Base-by-base conservation (phyloP, 1,140 invertebrate genomes). In the Meteorus sp. region DNA sequence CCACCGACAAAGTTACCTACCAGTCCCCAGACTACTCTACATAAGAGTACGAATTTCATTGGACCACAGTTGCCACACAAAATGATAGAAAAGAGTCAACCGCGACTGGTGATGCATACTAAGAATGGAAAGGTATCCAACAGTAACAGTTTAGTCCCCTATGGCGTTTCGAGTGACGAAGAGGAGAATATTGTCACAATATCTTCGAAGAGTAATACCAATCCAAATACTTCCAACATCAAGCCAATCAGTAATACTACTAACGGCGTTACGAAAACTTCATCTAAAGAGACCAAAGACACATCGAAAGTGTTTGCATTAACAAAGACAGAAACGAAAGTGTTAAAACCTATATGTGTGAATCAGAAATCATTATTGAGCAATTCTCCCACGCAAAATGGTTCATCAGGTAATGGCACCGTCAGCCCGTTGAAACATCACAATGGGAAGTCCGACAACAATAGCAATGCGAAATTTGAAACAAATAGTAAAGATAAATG, bases 131-230 rank as follows among this genome's bases (percentile, higher is more conserved):
- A 77, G 45, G 55, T 70, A n/a, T 41, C 64, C 4, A 77, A 68
- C 55, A 73, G 70, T 5, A 73, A 65, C 15, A 77, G 77, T 65
- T 61, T 80, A 5, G 78, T 80, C 7, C 77, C 78, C 1, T 80
- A 80, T n/a, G 77, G 77, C 3, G 76, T 73, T 6, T 79, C 78
- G 0, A 80, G 78, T 15, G 78, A 80, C 19, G 77, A 80, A 9
- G 77, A 78, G 5, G 77, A 78, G 1, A 63, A 41, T 35, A 7
- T 13, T 1, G 17, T 37, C 8, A 22, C 20, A 8, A 20, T 33
- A 2, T 22, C 31, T 19, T 27, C 27, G 9, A 43, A 48, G 17
- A 48, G 27, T 48, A 48, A 48, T 44, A 43, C 15, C 20, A 47
- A 53, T 55, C 15, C 35, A 13, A 45, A 50, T 56, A n/a, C 59